phyloP scores from a whole-genome alignment of 1,140 invertebrate genomes.

The Lithobius niger region DNA sequence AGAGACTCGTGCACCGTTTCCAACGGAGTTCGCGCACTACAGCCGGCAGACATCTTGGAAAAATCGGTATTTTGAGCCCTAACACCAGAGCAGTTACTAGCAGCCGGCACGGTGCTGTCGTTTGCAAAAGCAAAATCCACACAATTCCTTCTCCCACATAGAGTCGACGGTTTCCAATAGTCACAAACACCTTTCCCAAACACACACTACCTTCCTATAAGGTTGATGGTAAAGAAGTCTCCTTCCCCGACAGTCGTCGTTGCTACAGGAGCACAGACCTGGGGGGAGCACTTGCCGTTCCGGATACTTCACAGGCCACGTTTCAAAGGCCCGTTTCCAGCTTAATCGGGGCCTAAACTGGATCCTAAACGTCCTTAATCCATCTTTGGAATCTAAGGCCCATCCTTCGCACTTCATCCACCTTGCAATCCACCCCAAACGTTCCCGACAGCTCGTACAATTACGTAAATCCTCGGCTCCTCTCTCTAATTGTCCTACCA shows the following conservation, averaged over 20 bases:
- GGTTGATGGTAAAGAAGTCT: too few species aligned
- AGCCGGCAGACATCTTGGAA: slow-evolving; percentile 31
- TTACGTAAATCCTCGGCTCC: not conserved
- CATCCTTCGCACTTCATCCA: not conserved
- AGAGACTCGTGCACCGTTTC: slow-evolving; percentile 94
- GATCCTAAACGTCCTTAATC: not conserved
- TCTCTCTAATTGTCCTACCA: not conserved
- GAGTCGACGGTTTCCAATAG: too few species aligned
- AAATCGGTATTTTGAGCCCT: not conserved
- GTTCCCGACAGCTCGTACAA: not conserved
- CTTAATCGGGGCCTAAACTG: not conserved
- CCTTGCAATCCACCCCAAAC: not conserved
- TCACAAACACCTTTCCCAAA: too few species aligned
- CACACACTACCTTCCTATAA: too few species aligned
- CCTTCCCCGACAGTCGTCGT: too few species aligned
- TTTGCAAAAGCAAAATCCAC: too few species aligned
- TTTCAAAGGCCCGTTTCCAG: too few species aligned
- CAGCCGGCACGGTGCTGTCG: too few species aligned
- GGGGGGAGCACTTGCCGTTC: too few species aligned
- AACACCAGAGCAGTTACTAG: not conserved
- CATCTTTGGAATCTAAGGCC: not conserved
- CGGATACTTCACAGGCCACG: too few species aligned
- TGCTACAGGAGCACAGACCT: too few species aligned
- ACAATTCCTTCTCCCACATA: too few species aligned
- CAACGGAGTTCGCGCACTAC: slow-evolving; percentile 72